A percentile compares a stretch with the other conserved stretches of the same genome.
Conservation (phyloP, 2,113 vertebrate genomes). For the Anas platyrhynchos region DNA sequence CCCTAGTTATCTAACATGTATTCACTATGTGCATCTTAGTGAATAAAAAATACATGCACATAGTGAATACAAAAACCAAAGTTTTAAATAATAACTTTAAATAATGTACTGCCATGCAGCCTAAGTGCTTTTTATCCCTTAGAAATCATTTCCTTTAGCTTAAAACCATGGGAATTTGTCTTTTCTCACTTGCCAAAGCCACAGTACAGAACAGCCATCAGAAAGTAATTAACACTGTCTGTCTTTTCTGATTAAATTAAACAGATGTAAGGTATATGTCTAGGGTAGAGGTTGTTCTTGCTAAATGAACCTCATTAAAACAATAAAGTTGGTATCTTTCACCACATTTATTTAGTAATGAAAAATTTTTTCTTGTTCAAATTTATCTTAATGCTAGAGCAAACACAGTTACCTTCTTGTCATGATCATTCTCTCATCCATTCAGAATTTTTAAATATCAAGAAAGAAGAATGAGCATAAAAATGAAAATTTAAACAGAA, state of each 20-base stretch:
- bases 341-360: constrained; percentile 17
- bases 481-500: neutral
- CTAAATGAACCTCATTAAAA: constrained; percentile 10
- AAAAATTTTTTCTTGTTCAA: constrained; percentile 41
- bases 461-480: neutral
- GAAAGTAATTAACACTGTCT: constrained; percentile 68
- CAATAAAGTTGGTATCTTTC: constrained; percentile 33
- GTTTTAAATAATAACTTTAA: neutral
- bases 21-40: neutral
- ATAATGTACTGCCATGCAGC: neutral
- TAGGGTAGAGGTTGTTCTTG: constrained; percentile 6
- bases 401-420: constrained; percentile 1
- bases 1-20: neutral
- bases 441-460: neutral
- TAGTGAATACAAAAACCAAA: neutral
- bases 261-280: constrained; percentile 44
- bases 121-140: neutral
- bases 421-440: neutral
- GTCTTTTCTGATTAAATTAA: constrained; percentile 58
- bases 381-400: constrained; percentile 41
- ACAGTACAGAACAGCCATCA: constrained; percentile 55
- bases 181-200: constrained; percentile 70
- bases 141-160: constrained; percentile 42
- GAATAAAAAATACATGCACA: neutral
- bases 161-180: constrained; percentile 61